Percentiles rank a stretch among this genome's conserved stretches.
phyloP scores from a whole-genome alignment of 2,113 vertebrate species.

The Eptatretus burgeri region DNA sequence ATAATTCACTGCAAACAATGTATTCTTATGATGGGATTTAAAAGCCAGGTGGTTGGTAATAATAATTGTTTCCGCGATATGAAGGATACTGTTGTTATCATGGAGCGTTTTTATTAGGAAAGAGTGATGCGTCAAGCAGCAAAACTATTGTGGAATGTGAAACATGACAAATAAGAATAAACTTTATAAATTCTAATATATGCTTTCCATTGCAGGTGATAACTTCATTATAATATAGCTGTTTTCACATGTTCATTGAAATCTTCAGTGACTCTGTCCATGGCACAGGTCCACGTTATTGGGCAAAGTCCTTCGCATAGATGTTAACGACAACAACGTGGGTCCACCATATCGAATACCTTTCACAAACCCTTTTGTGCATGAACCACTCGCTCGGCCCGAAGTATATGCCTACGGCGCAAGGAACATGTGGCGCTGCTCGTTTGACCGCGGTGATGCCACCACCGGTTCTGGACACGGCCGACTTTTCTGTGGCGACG shows the following conservation, averaged over 20 bases:
- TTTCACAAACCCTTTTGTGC: conserved; percentile 43
- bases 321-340: conserved; percentile 32
- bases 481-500: conserved; percentile 69
- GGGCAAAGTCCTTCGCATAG: conserved; percentile 66
- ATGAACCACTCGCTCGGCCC: conserved; percentile 27
- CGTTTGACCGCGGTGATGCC: conserved; percentile 51
- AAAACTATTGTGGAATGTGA: too few relatives aligned
- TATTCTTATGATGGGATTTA: too few relatives aligned
- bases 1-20: too few relatives aligned
- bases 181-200: not conserved
- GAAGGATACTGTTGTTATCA: too few relatives aligned
- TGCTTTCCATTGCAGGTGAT: not conserved
- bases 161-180: too few relatives aligned
- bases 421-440: conserved; percentile 94
- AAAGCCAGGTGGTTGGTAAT: too few relatives aligned
- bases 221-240: not conserved
- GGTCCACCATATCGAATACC: conserved; percentile 47
- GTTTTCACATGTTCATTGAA: not conserved
- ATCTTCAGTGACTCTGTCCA: accelerated
- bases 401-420: conserved; percentile 61
- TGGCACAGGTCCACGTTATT: conserved; percentile 42
- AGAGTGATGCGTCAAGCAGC: too few relatives aligned
- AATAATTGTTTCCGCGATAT: too few relatives aligned
- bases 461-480: conserved; percentile 37
- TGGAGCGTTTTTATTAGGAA: too few relatives aligned